These are phyloP conservation scores for Calephelis perditalis DNA, from an alignment of 2,888 invertebrate species.

Conservation along the genomic window DNA sequence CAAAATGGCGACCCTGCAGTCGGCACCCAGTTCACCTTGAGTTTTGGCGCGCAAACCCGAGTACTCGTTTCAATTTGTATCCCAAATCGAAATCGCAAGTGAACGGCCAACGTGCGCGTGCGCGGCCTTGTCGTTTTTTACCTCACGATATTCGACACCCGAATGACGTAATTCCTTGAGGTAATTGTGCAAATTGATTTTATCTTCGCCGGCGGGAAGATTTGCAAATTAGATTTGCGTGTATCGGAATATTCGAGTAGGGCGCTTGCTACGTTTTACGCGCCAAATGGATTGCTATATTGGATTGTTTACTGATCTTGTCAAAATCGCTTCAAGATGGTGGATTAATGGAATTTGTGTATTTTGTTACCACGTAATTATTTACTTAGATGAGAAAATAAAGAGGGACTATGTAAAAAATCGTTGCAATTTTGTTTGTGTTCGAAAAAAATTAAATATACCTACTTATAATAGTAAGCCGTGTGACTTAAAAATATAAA, in stretches of 20 bases:
- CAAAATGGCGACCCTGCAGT: slow-evolving; percentile 27
- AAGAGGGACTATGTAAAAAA: too few species aligned
- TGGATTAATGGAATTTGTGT: slow-evolving; percentile 7
- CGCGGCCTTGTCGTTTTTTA: slow-evolving; percentile 56
- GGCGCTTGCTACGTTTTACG: slow-evolving; percentile 12
- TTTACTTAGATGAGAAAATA: neutral
- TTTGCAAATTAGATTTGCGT: slow-evolving; percentile 18
- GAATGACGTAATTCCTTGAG: slow-evolving; percentile 59
- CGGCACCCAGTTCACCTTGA: slow-evolving; percentile 63
- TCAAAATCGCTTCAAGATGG: slow-evolving; percentile 7
- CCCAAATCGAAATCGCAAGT: slow-evolving; percentile 60
- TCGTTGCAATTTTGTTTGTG: too few species aligned
- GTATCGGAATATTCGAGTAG: slow-evolving; percentile 13
- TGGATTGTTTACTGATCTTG: slow-evolving; percentile 9
- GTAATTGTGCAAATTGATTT: slow-evolving; percentile 56
- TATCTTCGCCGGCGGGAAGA: slow-evolving; percentile 41
- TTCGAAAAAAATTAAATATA: too few species aligned
- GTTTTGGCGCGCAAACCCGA: slow-evolving; percentile 46
- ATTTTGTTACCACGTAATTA: neutral
- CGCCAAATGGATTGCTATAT: slow-evolving; percentile 8
- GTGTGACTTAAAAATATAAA: too few species aligned
- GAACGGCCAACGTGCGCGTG: slow-evolving; percentile 66
- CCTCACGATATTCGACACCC: slow-evolving; percentile 55
- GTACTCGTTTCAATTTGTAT: slow-evolving; percentile 17
- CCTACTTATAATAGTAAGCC: too few species aligned